Base-by-base conservation (phyloP, 2,113 vertebrate genomes). In the Choloepus hoffmanni region DNA sequence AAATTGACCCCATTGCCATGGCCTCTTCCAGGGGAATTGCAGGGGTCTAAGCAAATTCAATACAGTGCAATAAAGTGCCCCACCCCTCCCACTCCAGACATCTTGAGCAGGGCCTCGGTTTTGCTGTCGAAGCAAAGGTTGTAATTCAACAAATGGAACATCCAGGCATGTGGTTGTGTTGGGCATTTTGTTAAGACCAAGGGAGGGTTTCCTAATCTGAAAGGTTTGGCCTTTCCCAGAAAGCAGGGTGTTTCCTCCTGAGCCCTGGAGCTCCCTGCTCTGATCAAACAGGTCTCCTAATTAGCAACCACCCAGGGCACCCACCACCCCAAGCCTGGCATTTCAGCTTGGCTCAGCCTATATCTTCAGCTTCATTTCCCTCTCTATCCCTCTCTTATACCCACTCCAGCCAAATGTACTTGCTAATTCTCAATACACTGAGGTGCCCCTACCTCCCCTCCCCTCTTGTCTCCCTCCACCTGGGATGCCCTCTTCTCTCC, bases 1-100 rank as follows among this genome's bases (percentile, higher is more conserved):
- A 98, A 98, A 98, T 98, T 99, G 98, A 98, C 98, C 98, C 90
- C 28, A 1, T 85, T 90, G 95, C 97, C 68, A 0, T 91, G 95
- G 94, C 85, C 94, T 96, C 97, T 98, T 98, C 96, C 98, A 97
- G 60, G 98, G 98, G 98, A 98, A 98, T 98, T 98, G 97, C 97
- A 96, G 89, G 97, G 92, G 95, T 97, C 82, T 96, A 97, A 97
- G 96, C 95, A 98, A 98, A 99, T 98, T 96, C 97, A 98, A 98
- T 99, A 95, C 97, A 96, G 97, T 98, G 97, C 97, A 98, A 98
- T 98, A 98, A 99, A 98, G 43, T 9, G 58, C 6, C 96, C 89
- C 97, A 96, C 95, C 21, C 58, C 50, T 76, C 72, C 86, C 88
- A 18, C 62, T 62, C 77, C 30, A 3, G 4, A 87, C 87, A 82